Evolutionary conservation across 2,888 invertebrate species (phyloP), one percentile per base, ranked within the genome.

Genomic region (Melangyna quadrimaculata): DNA sequence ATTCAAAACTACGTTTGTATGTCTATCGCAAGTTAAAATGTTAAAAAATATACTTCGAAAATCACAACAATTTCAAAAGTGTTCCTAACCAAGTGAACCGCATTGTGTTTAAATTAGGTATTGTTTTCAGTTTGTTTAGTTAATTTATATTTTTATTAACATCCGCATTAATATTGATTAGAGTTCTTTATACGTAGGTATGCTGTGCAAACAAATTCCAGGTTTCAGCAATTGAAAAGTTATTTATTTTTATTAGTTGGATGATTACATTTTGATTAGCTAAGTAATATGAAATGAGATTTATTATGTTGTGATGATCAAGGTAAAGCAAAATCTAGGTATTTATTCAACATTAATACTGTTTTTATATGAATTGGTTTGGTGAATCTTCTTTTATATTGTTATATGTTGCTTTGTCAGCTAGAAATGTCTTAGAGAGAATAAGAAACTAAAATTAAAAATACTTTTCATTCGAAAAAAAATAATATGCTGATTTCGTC

Each of bases 401-500:
- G 10, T 17, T 5, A 27, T 7, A 19, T 27, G 24, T 22, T 32
- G 32, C 5, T n/a, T 40, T 61, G 10, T 29, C 10, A 29, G 5
- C 29, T 55, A 9, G 17, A 4, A 53, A n/a, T 6, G 22, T 2
- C 7, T 2, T 14, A 53, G 8, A 29, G n/a, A 53, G n/a, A 53
- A 17, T 1, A 17, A 53, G 5, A 14, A 40, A 24, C 22, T 7
- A 14, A 24, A 9, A 14, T 7, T 0, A 37, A 43, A 57, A 48
- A 59, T 67, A 59, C 57, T 84, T 79, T 79, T 53, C n/a, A n/a
- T n/a, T n/a, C n/a, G n/a, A 48, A 35, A 48, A 14, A 61, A 65
- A 24, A 77, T 63, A 70, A 73, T 77, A 29, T 12, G n/a, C 35
- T 81, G 27, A 43, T 78, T 80, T 77, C 59, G 57, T 77, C 27